These are phyloP conservation scores for Pachycephus smyrnensis DNA, from an alignment of 2,888 invertebrate species.

Conservation along the genomic window DNA sequence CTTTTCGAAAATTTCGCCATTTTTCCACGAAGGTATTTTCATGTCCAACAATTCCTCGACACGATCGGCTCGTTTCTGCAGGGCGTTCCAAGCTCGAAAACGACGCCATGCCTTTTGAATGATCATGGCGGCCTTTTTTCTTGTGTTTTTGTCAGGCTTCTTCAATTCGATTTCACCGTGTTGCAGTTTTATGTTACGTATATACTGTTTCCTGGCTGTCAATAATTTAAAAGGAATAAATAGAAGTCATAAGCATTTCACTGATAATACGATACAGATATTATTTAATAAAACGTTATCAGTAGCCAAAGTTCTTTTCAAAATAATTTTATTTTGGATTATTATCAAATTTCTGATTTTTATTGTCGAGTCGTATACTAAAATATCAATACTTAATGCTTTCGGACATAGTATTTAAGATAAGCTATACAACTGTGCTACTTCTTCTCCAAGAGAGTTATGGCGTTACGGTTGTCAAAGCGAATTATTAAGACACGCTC, in stretches of 20 bases:
- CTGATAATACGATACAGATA: neutral
- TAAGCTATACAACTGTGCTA: neutral
- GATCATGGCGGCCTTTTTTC: slow-evolving; percentile 50
- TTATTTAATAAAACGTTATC: too few species aligned
- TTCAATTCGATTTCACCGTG: slow-evolving; percentile 28
- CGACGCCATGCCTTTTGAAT: slow-evolving; percentile 68
- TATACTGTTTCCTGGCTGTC: neutral
- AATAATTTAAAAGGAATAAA: neutral
- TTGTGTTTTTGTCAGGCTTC: slow-evolving; percentile 25
- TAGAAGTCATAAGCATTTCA: neutral
- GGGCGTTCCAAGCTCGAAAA: slow-evolving; percentile 66
- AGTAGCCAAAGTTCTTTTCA: too few species aligned
- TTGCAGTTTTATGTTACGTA: slow-evolving; percentile 27
- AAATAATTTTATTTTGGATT: too few species aligned
- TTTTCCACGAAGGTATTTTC: slow-evolving; percentile 69
- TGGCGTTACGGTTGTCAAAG: neutral
- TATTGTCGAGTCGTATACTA: neutral
- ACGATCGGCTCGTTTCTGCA: slow-evolving; percentile 64
- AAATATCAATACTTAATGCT: neutral
- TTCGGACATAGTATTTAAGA: neutral
- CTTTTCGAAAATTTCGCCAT: slow-evolving; percentile 67
- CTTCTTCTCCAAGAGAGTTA: neutral
- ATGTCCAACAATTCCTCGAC: slow-evolving; percentile 71
- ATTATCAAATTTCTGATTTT: too few species aligned
- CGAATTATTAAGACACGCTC: neutral